Conservation (phyloP, 2,888 invertebrate species). For the Nowickia ferox region DNA sequence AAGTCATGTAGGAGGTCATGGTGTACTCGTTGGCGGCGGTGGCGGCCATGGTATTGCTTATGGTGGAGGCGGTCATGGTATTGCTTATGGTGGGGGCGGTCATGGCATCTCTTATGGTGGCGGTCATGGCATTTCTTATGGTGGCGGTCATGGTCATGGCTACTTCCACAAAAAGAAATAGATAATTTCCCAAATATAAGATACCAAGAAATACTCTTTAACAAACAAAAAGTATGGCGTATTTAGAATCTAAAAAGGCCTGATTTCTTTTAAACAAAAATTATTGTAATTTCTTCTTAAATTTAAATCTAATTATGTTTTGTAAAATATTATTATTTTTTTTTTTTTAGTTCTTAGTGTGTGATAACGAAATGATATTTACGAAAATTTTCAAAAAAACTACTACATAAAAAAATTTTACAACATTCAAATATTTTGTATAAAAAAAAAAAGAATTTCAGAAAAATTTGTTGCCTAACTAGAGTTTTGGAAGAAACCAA, state of each 20-base stretch:
- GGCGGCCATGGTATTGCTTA: slow-evolving; percentile 71
- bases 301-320: slow-evolving; percentile 66
- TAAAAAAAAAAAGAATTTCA: slow-evolving; percentile 34
- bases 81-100: slow-evolving; percentile 1
- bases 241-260: slow-evolving; percentile 70
- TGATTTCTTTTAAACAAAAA: slow-evolving; percentile 59
- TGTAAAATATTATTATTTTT: slow-evolving; percentile 65
- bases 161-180: slow-evolving; percentile 81
- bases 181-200: slow-evolving; percentile 74
- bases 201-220: slow-evolving; percentile 60
- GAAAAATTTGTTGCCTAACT: slow-evolving; percentile 59
- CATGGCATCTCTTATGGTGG: slow-evolving; percentile 53
- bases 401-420: slow-evolving; percentile 25
- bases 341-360: slow-evolving; percentile 68
- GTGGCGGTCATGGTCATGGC: slow-evolving; percentile 69
- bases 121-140: slow-evolving; percentile 59
- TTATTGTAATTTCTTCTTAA: slow-evolving; percentile 68
- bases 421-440: slow-evolving; percentile 17
- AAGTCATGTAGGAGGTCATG: slow-evolving; percentile 78
- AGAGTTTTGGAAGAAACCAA: slow-evolving; percentile 2
- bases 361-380: slow-evolving; percentile 68
- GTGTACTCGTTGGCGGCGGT: slow-evolving; percentile 74
- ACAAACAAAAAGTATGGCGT: slow-evolving; percentile 53
- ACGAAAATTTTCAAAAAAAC: slow-evolving; percentile 41
- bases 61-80: slow-evolving; percentile 53